phyloP scores from a whole-genome alignment of 2,888 invertebrate genomes.

The Chymomyza amoena region DNA sequence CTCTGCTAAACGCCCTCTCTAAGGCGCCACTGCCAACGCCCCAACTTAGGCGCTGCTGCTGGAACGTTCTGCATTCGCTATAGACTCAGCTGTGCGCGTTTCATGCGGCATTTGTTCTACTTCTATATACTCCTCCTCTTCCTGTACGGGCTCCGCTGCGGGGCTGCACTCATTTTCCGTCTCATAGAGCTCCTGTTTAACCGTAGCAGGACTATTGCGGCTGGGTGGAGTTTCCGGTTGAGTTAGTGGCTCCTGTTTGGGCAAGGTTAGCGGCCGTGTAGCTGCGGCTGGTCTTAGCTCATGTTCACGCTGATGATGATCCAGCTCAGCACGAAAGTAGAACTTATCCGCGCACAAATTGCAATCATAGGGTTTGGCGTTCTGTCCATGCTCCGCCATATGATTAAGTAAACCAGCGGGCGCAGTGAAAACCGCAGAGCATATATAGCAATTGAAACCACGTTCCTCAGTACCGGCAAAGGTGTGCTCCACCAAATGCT shows the following conservation, averaged over 20 bases:
- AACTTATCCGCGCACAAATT: constrained; percentile 89
- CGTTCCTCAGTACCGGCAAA: constrained; percentile 90
- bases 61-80: constrained; percentile 50
- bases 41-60: constrained; percentile 56
- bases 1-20: too few relatives aligned
- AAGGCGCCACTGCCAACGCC: neutral
- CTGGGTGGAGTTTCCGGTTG: constrained; percentile 23
- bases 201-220: constrained; percentile 38
- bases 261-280: neutral
- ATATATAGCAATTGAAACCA: constrained; percentile 91
- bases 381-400: constrained; percentile 90
- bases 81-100: constrained; percentile 36
- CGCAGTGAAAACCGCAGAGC: constrained; percentile 91
- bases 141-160: constrained; percentile 46
- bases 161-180: constrained; percentile 45
- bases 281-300: constrained; percentile 72
- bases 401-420: constrained; percentile 90
- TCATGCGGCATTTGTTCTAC: constrained; percentile 76
- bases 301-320: constrained; percentile 88
- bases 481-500: constrained; percentile 94
- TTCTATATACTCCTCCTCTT: constrained; percentile 79
- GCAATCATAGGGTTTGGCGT: constrained; percentile 92
- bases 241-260: constrained; percentile 27
- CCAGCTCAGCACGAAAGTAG: constrained; percentile 94
- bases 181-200: constrained; percentile 59